Evolutionary conservation across 2,797 vertebrate species (phyloP), one percentile per base, ranked within the genome.

Genomic region (Chiroxiphia lanceolata): DNA sequence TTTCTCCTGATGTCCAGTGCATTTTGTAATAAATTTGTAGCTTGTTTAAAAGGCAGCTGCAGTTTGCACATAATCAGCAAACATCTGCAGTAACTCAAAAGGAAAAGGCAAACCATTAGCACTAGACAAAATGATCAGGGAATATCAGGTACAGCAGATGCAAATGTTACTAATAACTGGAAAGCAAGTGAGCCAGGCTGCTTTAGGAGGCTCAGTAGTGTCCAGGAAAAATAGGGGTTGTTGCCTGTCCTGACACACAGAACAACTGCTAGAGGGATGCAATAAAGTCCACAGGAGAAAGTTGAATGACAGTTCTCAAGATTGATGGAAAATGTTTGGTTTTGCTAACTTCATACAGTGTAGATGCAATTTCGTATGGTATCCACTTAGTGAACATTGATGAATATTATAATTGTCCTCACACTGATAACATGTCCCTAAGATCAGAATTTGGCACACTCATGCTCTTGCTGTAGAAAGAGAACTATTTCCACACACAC

Each of bases 371-470:
- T 83, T 67, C 13, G 21, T n/a, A 1, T 7, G 42, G 25, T 6
- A 27, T 5, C n/a, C 13, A 5, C 9, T 25, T 27, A n/a, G 15
- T 36, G 33, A 68, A 9, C 18, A 10, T 0, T 40, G 57, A 17
- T 83, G 83, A 65, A 13, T 40, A 6, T 4, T 75, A 10, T 18
- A 13, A 59, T 60, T 79, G 53, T 33, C 22, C 42, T 70, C 0
- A 0, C 26, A 36, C 23, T 67, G 40, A 8, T 15, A 33, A 11
- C 0, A 1, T 3, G 9, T 42, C 48, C 38, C 53, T 45, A 10
- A 22, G 26, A 38, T 29, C 45, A 77, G 33, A 36, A 77, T 61
- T 14, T 74, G 76, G 17, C 36, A 16, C 18, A 42, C n/a, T 16
- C 5, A 0, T 38, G 23, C 17, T 76, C 69, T 40, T 65, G 17